Conservation (phyloP, 2,888 invertebrate species). For the Agrochola macilenta region DNA sequence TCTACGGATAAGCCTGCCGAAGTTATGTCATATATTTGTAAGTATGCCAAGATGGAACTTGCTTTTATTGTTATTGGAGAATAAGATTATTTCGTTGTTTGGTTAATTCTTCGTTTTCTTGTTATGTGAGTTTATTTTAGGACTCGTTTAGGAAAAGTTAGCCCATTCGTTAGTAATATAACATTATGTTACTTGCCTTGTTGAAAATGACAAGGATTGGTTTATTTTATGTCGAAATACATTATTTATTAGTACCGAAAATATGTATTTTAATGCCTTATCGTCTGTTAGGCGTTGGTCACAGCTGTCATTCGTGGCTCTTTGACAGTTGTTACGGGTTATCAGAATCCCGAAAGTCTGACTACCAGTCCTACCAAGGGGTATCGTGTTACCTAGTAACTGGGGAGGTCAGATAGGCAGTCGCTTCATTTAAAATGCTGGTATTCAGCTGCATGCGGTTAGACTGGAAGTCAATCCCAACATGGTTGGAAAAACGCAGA, state of each 20-base stretch:
- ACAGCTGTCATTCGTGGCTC: not conserved
- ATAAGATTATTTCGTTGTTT: constrained; percentile 18
- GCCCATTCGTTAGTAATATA: not conserved
- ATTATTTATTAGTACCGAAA: not conserved
- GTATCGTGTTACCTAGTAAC: not conserved
- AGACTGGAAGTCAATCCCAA: not conserved
- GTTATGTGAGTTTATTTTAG: not conserved
- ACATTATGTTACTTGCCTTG: not conserved
- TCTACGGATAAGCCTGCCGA: constrained; percentile 18
- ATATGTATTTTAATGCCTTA: not conserved
- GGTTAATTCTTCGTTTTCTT: constrained; percentile 8
- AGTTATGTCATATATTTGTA: constrained; percentile 43
- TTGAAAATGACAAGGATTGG: not conserved
- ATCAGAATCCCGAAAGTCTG: not conserved
- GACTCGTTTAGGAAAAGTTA: not conserved
- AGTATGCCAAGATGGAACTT: constrained; percentile 29
- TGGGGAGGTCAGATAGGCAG: not conserved
- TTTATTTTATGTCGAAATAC: not conserved
- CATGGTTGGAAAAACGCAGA: not conserved
- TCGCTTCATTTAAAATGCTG: not conserved
- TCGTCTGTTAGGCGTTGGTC: not conserved
- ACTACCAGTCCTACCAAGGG: not conserved
- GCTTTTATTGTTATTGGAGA: constrained; percentile 24
- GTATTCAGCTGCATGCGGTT: not conserved
- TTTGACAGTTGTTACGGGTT: not conserved